These are phyloP conservation scores for Neosilurus hyrtlii DNA, from an alignment of 2,797 vertebrate genomes.

Conservation along the genomic window DNA sequence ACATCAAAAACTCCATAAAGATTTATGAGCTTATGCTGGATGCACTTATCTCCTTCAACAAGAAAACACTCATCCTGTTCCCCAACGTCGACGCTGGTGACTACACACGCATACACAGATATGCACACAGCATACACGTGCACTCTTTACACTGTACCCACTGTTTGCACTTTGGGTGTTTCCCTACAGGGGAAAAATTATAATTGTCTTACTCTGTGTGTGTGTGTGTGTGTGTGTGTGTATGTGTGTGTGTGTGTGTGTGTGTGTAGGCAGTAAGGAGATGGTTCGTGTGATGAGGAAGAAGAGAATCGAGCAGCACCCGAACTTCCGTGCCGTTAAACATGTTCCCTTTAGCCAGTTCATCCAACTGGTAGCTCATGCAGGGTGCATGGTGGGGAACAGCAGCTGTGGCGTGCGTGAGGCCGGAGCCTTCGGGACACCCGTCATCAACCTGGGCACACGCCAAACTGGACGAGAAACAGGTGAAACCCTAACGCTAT, in stretches of 20 bases:
- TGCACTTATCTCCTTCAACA: slow-evolving; percentile 91
- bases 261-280: slow-evolving; percentile 89
- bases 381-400: slow-evolving; percentile 97
- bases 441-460: slow-evolving; percentile 94
- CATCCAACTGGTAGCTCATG: slow-evolving; percentile 89
- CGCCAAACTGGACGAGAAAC: slow-evolving; percentile 97
- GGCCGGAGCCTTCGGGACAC: slow-evolving; percentile 93
- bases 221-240: no score
- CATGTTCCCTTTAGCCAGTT: slow-evolving; percentile 97
- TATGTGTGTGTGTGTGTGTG: background rate
- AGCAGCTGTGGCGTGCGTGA: slow-evolving; percentile 96
- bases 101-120: no score
- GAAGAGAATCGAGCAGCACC: slow-evolving; percentile 93
- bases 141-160: no score
- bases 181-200: background rate
- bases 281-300: slow-evolving; percentile 97
- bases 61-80: slow-evolving; percentile 90
- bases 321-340: slow-evolving; percentile 90
- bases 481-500: slow-evolving; percentile 65
- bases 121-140: no score
- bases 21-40: slow-evolving; percentile 94
- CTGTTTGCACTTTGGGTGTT: background rate
- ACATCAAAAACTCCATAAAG: slow-evolving; percentile 95
- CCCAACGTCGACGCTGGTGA: slow-evolving; percentile 95
- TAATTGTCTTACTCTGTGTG: no score